Base-by-base conservation (phyloP, 1,140 invertebrate genomes). In the Diuraphis noxia region DNA sequence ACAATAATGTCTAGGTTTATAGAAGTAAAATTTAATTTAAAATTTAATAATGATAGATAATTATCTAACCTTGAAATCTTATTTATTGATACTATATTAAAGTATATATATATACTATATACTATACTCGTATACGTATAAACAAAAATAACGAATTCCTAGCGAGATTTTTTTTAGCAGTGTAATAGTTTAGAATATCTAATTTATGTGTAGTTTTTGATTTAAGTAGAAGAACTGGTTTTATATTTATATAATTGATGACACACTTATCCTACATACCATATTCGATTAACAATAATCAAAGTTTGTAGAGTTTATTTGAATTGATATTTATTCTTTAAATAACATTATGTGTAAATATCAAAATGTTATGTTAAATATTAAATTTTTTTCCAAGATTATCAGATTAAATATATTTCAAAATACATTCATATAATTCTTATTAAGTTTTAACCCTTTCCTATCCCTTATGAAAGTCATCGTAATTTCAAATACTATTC, bases 211-310 rank as follows among this genome's bases (percentile, higher is more conserved):
- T 43, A 84, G 30, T 43, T 84, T n/a, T 43, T 84, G 30, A 34
- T 46, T 19, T 41, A 84, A 43, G 82, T 43, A 19, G 40, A 84
- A 84, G 25, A 84, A 84, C 82, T 84, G 82, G 82, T 84, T 84
- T 84, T 84, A 41, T 41, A 43, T 43, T 43, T 19, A 84, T n/a
- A 84, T 84, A 84, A 84, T 43, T 84, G 46, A 84, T 84, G 82
- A 19, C 17, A 84, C n/a, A 40, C 7, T 43, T 84, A 84, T 84
- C 30, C 40, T 84, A 43, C 30, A 43, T 43, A 43, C 30, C 40
- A 43, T 43, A 84, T 84, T 43, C 13, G 25, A 19, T 84, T 19
- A 43, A 84, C 40, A 84, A 84, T 84, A 84, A 84, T 41, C 40
- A 30, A 84, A 41, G n/a, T 84, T 84, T 84, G 79, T 82, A 25